phyloP scores from a whole-genome alignment of 1,140 invertebrate genomes.

The Sminthurides bifidus region DNA sequence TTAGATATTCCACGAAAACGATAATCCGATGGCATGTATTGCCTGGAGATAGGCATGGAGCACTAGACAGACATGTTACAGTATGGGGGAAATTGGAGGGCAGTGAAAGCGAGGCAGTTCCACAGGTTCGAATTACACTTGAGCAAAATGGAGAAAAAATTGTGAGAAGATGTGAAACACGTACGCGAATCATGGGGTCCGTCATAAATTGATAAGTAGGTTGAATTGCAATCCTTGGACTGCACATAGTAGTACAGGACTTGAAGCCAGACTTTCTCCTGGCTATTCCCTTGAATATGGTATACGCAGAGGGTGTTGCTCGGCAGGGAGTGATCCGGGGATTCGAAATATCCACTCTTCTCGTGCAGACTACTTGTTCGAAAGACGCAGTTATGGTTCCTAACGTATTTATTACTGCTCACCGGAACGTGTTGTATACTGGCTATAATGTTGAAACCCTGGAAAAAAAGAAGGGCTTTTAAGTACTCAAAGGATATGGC shows the following conservation, averaged over 20 bases:
- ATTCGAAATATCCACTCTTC: constrained; percentile 3
- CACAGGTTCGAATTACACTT: too few relatives aligned
- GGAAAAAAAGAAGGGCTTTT: not conserved
- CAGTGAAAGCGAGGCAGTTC: too few relatives aligned
- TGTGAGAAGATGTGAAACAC: too few relatives aligned
- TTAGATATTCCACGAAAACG: too few relatives aligned
- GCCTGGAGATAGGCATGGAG: too few relatives aligned
- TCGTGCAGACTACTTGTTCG: not conserved
- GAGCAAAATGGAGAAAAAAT: too few relatives aligned
- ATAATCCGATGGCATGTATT: too few relatives aligned
- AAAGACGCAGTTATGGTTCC: constrained; percentile 5
- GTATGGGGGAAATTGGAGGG: too few relatives aligned
- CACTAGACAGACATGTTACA: too few relatives aligned
- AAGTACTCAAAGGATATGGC: not conserved
- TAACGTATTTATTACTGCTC: not conserved
- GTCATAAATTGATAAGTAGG: not conserved
- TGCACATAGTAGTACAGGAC: constrained; percentile 1
- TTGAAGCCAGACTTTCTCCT: constrained; percentile 1
- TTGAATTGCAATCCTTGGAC: constrained; percentile 3
- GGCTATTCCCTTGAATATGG: not conserved
- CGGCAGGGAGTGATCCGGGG: constrained; percentile 3
- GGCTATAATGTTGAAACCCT: constrained; percentile 7
- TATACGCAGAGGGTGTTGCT: not conserved
- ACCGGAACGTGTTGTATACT: not conserved
- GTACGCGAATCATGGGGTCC: not conserved